Conservation (phyloP, 2,888 invertebrate species). For the Amblyjoppa fuscipennis region DNA sequence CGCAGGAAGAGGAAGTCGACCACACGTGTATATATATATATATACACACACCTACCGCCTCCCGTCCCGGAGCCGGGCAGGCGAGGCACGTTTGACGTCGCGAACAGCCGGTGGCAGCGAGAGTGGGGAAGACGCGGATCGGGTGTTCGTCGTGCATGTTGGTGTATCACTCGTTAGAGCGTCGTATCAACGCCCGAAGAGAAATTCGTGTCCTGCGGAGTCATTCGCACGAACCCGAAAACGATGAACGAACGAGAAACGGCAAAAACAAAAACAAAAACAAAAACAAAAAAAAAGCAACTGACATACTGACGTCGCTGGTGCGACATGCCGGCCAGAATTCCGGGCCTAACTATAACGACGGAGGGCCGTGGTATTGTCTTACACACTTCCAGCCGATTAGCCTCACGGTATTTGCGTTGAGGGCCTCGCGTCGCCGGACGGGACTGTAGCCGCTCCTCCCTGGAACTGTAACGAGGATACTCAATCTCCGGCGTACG, state of each 20-base stretch:
- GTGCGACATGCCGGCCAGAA: conserved; percentile 57
- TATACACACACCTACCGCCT: background rate
- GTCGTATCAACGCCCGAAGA: background rate
- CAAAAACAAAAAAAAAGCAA: background rate
- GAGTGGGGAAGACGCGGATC: conserved; percentile 72
- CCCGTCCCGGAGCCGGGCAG: background rate
- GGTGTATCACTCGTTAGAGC: background rate
- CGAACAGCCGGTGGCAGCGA: conserved; percentile 63
- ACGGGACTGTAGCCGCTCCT: conserved; percentile 23
- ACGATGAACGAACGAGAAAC: conserved; percentile 50
- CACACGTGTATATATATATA: conserved; percentile 70
- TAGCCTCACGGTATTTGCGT: conserved; percentile 81
- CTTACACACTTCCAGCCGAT: conserved; percentile 84
- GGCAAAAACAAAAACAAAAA: background rate
- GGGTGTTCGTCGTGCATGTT: conserved; percentile 67
- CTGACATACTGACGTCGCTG: conserved; percentile 24
- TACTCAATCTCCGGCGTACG: conserved; percentile 46
- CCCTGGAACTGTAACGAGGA: conserved; percentile 64
- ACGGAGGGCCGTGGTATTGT: conserved; percentile 76
- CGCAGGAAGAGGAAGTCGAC: conserved; percentile 84
- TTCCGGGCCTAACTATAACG: conserved; percentile 26
- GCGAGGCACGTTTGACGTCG: conserved; percentile 31
- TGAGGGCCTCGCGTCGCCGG: conserved; percentile 53
- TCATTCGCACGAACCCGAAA: conserved; percentile 71
- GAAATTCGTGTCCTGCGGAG: conserved; percentile 71